A percentile compares a stretch with the other conserved stretches of the same genome.
phyloP scores from a whole-genome alignment of 53 echinoderm and acorn worm genomes.

The Temnopleurus reevesii region DNA sequence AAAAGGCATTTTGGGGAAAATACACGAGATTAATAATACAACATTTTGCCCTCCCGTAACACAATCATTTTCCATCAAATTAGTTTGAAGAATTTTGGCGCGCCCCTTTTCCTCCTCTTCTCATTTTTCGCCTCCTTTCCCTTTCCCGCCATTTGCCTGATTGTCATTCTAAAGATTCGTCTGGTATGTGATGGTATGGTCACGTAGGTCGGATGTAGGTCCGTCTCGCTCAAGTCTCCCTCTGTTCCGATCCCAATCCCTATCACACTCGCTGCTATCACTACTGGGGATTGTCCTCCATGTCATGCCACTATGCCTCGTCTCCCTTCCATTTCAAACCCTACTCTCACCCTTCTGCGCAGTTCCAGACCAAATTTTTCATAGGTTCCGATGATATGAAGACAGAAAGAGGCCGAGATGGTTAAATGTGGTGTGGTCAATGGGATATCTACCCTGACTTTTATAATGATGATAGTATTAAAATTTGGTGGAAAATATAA shows the following conservation, averaged over 20 bases:
- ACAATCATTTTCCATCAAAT: not conserved
- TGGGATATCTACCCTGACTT: not conserved
- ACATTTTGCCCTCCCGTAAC: not conserved
- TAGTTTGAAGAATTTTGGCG: constrained; percentile 18
- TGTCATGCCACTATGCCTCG: not conserved
- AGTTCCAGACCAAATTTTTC: not conserved
- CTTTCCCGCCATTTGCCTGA: not conserved
- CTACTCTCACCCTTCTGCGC: not conserved
- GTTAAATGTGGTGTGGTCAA: no score
- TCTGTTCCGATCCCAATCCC: constrained; percentile 27
- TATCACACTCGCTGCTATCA: constrained; percentile 16
- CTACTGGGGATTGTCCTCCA: constrained; percentile 12
- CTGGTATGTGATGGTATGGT: constrained; percentile 6
- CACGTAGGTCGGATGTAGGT: constrained; percentile 51
- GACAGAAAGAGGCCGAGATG: no score
- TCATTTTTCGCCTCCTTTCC: not conserved
- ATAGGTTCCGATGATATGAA: no score
- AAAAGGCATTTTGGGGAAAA: not conserved
- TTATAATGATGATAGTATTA: not conserved
- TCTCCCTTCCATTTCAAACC: not conserved
- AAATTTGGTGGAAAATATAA: not conserved
- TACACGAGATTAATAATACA: not conserved
- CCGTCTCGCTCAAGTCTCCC: constrained; percentile 42
- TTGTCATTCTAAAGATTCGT: constrained; percentile 39
- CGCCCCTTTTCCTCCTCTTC: constrained; percentile 32